Evolutionary conservation across 2,797 vertebrate species (phyloP), one percentile per base, ranked within the genome.

Genomic region (Apogon hyalosoma): DNA sequence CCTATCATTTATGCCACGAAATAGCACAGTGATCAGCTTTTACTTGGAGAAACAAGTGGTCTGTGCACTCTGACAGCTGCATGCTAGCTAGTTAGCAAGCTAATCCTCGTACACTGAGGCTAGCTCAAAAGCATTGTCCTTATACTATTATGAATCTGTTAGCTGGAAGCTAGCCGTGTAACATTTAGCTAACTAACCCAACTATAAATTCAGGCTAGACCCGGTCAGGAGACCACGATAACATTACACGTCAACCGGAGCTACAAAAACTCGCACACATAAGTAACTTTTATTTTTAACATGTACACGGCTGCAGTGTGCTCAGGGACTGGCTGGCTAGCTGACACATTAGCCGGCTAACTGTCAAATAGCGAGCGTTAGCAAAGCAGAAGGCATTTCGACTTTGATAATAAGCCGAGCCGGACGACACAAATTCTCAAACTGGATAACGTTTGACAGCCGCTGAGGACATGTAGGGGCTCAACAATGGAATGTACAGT

Each of bases 121-220:
- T 86, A 87, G 77, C 83, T 52, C 11, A n/a, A 16, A 24, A 87
- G 84, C 85, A 74, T 87, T 79, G 86, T 86, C 81, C 84, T 79
- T 40, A 49, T 60, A 75, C 55, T 72, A 19, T 70, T 64, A 69
- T 69, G 45, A 63, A 52, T 59, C 57, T 58, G 78, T 63, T 86
- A 86, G 28, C 80, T 36, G 49, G 3, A 28, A 58, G 82, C 74
- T 84, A 84, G 48, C 55, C 19, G 33, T 40, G 11, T 13, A 15
- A 24, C 28, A 16, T 11, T 15, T 0, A 57, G 2, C 7, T 36
- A 28, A 12, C 14, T 39, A 28, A 2, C 13, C 1, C 13, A 52
- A 13, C 2, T 31, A 1, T 5, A 2, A 2, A 13, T 15, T n/a
- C 33, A 62, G 2, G 38, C 7, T n/a, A 13, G 11, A 43, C 9